Percentiles rank a stretch among this genome's conserved stretches.
Evolutionary conservation across 1,140 invertebrate genomes (phyloP).

Genomic region (Dysdera silvatica): DNA sequence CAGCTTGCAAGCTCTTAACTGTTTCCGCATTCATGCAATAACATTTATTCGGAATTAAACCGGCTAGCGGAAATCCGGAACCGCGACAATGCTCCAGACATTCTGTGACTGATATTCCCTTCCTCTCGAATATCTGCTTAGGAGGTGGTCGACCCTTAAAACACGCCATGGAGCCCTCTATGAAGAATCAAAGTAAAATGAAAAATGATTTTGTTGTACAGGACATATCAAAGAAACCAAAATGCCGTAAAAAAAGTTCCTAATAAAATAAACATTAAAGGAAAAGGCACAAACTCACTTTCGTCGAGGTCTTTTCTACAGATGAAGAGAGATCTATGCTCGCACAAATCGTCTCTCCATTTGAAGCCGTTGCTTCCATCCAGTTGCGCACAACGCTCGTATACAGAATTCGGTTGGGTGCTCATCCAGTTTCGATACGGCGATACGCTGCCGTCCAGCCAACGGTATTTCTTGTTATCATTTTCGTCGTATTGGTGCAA

Average conservation of each 20-base stretch:
- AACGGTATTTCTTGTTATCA: constrained; percentile 16
- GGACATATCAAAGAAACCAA: neutral
- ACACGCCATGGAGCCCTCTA: constrained; percentile 23
- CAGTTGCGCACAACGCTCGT: constrained; percentile 18
- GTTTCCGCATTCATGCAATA: constrained; percentile 8
- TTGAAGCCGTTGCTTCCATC: constrained; percentile 25
- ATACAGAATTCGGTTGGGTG: constrained; percentile 23
- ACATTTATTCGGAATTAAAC: constrained; percentile 8
- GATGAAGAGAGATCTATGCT: constrained; percentile 17
- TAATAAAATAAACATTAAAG: neutral
- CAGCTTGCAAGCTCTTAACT: constrained; percentile 5
- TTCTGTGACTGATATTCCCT: constrained; percentile 17
- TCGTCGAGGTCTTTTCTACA: constrained; percentile 25
- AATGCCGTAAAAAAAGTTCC: neutral
- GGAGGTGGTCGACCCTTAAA: constrained; percentile 18
- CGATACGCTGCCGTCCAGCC: constrained; percentile 25
- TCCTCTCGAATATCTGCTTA: constrained; percentile 9
- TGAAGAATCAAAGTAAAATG: neutral
- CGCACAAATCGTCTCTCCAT: constrained; percentile 27
- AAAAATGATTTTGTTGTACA: neutral
- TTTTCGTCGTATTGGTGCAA: constrained; percentile 20
- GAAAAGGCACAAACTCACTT: neutral
- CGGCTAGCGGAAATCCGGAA: constrained; percentile 10
- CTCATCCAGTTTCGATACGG: constrained; percentile 26
- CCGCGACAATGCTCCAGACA: constrained; percentile 30